Percentiles rank a stretch among this genome's conserved stretches.
phyloP scores from a whole-genome alignment of 2,797 vertebrate genomes.

The Tarsius wallacei region DNA sequence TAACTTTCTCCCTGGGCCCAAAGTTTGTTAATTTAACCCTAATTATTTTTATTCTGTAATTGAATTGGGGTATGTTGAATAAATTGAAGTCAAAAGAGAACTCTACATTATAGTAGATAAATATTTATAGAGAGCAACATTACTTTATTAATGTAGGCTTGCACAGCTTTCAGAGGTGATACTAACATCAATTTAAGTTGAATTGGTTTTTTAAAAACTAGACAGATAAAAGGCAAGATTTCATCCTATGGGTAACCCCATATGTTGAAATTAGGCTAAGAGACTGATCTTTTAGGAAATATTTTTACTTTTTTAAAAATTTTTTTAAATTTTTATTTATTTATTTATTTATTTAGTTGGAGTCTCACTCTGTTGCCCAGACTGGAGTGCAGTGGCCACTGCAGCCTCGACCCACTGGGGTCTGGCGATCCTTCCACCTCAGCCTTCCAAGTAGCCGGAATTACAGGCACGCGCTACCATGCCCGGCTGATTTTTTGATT shows the following conservation, averaged over 20 bases:
- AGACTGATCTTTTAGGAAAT: neutral
- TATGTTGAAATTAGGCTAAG: conserved; percentile 48
- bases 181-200: neutral
- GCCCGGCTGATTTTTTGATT: too few species aligned
- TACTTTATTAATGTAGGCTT: neutral
- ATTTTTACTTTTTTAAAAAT: too few species aligned
- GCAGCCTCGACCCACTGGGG: too few species aligned
- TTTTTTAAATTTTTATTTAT: too few species aligned
- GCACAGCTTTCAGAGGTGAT: conserved; percentile 7
- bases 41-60: neutral
- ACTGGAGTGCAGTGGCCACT: neutral
- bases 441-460: too few species aligned
- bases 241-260: neutral
- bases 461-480: too few species aligned
- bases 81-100: conserved; percentile 9
- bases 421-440: too few species aligned
- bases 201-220: neutral
- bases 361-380: neutral
- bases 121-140: neutral
- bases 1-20: neutral
- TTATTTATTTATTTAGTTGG: too few species aligned
- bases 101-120: neutral
- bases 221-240: conserved; percentile 14
- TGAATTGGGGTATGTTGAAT: neutral
- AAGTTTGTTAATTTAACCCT: neutral